A percentile compares a stretch with the other conserved stretches of the same genome.
Conservation (phyloP, 2,797 vertebrate species). For the Triplophysa bombifrons region DNA sequence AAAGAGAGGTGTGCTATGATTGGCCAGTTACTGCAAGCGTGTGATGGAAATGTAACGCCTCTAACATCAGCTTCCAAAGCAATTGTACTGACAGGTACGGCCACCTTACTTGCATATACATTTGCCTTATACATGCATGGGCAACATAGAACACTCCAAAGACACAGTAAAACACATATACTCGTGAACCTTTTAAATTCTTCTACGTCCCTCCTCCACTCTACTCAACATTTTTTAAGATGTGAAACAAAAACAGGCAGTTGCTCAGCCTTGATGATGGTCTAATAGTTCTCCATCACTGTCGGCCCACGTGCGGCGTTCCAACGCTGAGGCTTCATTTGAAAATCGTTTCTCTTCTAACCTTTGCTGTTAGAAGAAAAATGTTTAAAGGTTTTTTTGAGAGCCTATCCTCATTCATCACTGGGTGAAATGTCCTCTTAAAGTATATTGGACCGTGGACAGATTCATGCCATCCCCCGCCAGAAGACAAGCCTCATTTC, state of each 20-base stretch:
- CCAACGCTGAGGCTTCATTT: slow-evolving; percentile 33
- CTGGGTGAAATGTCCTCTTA: slow-evolving; percentile 43
- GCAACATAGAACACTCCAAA: too few species aligned
- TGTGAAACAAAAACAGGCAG: slow-evolving; percentile 40
- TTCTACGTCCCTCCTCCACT: slow-evolving; percentile 10
- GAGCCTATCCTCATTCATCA: slow-evolving; percentile 55
- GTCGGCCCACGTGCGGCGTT: slow-evolving; percentile 38
- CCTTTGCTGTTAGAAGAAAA: slow-evolving; percentile 41
- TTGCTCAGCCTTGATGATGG: slow-evolving; percentile 50
- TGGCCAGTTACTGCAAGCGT: too few species aligned
- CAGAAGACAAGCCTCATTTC: slow-evolving; percentile 6
- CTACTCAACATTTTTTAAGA: slow-evolving; percentile 51
- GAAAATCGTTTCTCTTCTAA: slow-evolving; percentile 58
- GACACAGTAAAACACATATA: too few species aligned
- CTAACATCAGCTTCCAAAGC: too few species aligned
- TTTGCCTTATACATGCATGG: too few species aligned
- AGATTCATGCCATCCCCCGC: slow-evolving; percentile 30
- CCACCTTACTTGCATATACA: too few species aligned
- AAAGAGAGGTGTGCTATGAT: too few species aligned
- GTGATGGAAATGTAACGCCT: too few species aligned
- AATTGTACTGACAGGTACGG: too few species aligned
- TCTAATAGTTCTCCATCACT: slow-evolving; percentile 54
- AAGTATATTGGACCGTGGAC: slow-evolving; percentile 50
- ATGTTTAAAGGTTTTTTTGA: slow-evolving; percentile 53
- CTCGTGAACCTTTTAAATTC: not conserved